These are phyloP conservation scores for Lysandra bellargus DNA, from an alignment of 2,888 invertebrate species.

Conservation along the genomic window DNA sequence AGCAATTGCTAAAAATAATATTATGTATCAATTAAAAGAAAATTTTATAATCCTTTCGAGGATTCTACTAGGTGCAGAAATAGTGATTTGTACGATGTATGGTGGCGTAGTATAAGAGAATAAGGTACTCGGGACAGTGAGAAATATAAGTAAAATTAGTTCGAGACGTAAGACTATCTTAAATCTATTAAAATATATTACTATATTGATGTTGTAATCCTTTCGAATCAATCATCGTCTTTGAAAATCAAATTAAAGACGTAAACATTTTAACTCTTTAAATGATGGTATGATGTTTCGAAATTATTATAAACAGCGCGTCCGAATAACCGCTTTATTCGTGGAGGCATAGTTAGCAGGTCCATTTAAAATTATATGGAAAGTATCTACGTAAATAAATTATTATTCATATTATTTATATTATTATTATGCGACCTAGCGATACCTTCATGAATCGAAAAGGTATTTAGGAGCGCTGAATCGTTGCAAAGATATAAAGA, in stretches of 20 bases:
- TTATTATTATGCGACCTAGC: not conserved
- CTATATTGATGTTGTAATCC: slow-evolving; percentile 51
- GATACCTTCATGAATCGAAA: not conserved
- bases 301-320: not conserved
- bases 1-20: not conserved
- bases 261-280: slow-evolving; percentile 31
- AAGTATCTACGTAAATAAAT: not conserved
- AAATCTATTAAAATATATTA: slow-evolving; percentile 35
- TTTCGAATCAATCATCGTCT: slow-evolving; percentile 56
- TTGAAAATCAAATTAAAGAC: slow-evolving; percentile 47
- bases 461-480: not conserved
- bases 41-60: not conserved
- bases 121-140: slow-evolving; percentile 62
- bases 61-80: slow-evolving; percentile 26
- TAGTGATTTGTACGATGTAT: slow-evolving; percentile 35
- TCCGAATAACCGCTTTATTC: not conserved
- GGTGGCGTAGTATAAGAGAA: slow-evolving; percentile 43
- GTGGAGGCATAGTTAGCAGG: not conserved
- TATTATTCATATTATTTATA: not conserved
- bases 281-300: slow-evolving; percentile 18
- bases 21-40: not conserved
- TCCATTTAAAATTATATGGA: not conserved
- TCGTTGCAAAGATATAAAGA: slow-evolving; percentile 21
- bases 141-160: slow-evolving; percentile 45
- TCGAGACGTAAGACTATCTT: slow-evolving; percentile 37